Percentiles rank a stretch among this genome's conserved stretches.
phyloP scores from a whole-genome alignment of 1,140 invertebrate genomes.

The Choristoneura fumiferana region DNA sequence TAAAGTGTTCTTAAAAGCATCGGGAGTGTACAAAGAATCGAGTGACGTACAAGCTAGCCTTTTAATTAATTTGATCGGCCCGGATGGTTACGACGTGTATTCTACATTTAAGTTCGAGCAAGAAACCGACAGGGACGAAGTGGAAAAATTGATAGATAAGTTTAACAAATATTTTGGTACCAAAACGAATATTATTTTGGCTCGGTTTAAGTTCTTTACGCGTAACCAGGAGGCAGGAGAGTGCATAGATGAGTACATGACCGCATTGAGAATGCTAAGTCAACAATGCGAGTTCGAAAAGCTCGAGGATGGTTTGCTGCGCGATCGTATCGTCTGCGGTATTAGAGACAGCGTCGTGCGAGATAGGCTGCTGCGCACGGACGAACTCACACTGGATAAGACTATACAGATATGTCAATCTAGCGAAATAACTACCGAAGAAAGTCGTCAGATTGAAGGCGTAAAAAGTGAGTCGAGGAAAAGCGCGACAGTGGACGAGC shows the following conservation, averaged over 20 bases:
- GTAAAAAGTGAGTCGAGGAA: not conserved
- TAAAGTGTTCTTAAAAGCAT: conserved; percentile 18
- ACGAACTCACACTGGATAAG: not conserved
- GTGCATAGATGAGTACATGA: conserved; percentile 10
- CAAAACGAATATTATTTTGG: too few relatives aligned
- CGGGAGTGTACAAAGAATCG: conserved; percentile 10
- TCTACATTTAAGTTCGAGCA: too few relatives aligned
- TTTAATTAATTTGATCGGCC: conserved; percentile 9
- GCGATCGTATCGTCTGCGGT: conserved; percentile 13
- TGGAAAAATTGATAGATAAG: not conserved
- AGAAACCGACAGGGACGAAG: not conserved
- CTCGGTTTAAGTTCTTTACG: too few relatives aligned
- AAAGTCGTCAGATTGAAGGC: not conserved
- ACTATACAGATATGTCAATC: conserved; percentile 11
- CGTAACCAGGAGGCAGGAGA: too few relatives aligned
- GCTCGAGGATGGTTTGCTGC: conserved; percentile 11
- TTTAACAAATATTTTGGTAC: too few relatives aligned
- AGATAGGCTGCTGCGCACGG: conserved; percentile 4
- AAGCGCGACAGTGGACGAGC: not conserved
- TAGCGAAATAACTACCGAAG: conserved; percentile 1
- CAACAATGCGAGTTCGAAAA: not conserved
- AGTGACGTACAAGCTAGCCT: conserved; percentile 4
- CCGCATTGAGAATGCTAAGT: conserved; percentile 4
- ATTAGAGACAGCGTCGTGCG: not conserved
- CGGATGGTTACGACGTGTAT: not conserved